These are phyloP conservation scores for Operophtera brumata DNA, from an alignment of 2,888 invertebrate genomes.

Conservation along the genomic window DNA sequence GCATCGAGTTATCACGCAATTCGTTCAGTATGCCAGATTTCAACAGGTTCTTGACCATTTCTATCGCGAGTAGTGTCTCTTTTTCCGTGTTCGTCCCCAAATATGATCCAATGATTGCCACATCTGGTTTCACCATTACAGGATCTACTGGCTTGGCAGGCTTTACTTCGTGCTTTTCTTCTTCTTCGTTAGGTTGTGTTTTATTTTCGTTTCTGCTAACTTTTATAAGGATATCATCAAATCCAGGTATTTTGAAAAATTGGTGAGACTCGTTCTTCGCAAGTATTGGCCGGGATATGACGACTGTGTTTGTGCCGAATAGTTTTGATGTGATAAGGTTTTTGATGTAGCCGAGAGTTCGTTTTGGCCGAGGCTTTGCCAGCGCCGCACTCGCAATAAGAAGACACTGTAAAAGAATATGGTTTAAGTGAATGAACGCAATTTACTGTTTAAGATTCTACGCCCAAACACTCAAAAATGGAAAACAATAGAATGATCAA, in stretches of 20 bases:
- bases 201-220: constrained; percentile 20
- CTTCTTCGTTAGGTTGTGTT: background rate
- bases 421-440: background rate
- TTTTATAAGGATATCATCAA: constrained; percentile 41
- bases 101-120: constrained; percentile 37
- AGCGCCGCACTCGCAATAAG: constrained; percentile 37
- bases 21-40: constrained; percentile 38
- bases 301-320: constrained; percentile 30
- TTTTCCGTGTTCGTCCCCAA: constrained; percentile 38
- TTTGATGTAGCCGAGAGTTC: constrained; percentile 38
- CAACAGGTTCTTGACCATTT: constrained; percentile 38
- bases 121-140: constrained; percentile 29
- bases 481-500: background rate
- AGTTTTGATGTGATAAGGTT: constrained; percentile 34
- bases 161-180: background rate
- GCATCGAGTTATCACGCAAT: constrained; percentile 22
- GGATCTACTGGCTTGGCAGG: constrained; percentile 7
- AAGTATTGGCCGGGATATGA: constrained; percentile 13
- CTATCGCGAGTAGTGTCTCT: constrained; percentile 40
- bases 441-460: background rate
- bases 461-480: background rate
- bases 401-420: constrained; percentile 46
- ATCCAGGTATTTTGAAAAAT: constrained; percentile 42
- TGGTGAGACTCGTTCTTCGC: constrained; percentile 27
- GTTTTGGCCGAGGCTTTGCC: constrained; percentile 37